A percentile compares a stretch with the other conserved stretches of the same genome.
Evolutionary conservation across 2,113 vertebrate genomes (phyloP).

Genomic region (Paratilapia polleni): DNA sequence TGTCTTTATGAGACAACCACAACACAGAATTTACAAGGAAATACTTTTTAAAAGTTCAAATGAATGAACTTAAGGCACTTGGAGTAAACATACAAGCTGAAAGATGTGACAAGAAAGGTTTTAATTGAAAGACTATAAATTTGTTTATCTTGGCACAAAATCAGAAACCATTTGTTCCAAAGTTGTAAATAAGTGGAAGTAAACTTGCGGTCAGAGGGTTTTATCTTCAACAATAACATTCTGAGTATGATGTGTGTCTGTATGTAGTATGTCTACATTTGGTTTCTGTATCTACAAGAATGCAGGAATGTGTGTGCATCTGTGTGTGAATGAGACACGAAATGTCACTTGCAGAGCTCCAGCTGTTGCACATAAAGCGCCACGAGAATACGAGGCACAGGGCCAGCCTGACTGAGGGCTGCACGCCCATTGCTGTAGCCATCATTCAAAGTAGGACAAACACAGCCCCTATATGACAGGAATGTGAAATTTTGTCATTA

Average conservation of each 20-base stretch:
- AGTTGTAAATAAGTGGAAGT: not conserved
- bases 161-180: not conserved
- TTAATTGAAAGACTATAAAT: not conserved
- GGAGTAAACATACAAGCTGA: not conserved
- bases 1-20: conserved; percentile 33
- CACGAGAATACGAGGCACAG: conserved; percentile 29
- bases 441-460: conserved; percentile 38
- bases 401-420: conserved; percentile 12
- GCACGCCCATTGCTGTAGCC: not conserved
- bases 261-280: not conserved
- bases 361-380: conserved; percentile 49
- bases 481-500: conserved; percentile 28
- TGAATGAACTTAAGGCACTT: conserved; percentile 1
- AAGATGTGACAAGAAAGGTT: not conserved
- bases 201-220: not conserved
- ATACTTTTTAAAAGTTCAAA: conserved; percentile 2
- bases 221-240: not conserved
- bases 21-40: conserved; percentile 29
- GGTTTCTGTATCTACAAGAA: conserved; percentile 11
- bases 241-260: not conserved
- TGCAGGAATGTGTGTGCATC: conserved; percentile 20
- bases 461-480: not conserved
- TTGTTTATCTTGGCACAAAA: not conserved
- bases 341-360: conserved; percentile 31
- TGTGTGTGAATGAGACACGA: conserved; percentile 26